A percentile compares a stretch with the other conserved stretches of the same genome.
phyloP scores from a whole-genome alignment of 2,888 invertebrate species.

The Leptogaster cylindrica region DNA sequence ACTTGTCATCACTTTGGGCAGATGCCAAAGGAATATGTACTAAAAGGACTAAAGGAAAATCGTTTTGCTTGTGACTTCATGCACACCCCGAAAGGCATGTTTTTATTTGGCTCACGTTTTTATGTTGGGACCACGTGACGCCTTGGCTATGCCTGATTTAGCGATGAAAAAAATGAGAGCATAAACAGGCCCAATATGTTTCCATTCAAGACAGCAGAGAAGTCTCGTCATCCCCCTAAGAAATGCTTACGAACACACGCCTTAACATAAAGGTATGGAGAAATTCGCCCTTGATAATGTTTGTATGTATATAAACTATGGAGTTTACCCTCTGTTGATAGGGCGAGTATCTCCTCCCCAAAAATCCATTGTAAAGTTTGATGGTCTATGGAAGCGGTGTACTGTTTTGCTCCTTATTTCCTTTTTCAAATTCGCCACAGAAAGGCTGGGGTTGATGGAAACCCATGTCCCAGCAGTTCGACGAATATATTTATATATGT shows the following conservation, averaged over 20 bases:
- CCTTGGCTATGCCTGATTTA: slow-evolving; percentile 51
- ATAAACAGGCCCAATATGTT: slow-evolving; percentile 48
- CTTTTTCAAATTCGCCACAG: slow-evolving; percentile 41
- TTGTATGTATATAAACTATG: slow-evolving; percentile 8
- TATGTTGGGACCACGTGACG: slow-evolving; percentile 63
- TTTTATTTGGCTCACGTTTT: slow-evolving; percentile 60
- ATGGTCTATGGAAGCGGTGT: slow-evolving; percentile 43
- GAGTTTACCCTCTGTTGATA: not conserved
- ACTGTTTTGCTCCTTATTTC: slow-evolving; percentile 42
- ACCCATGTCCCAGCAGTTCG: slow-evolving; percentile 4
- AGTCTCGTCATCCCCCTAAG: slow-evolving; percentile 1
- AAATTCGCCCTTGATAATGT: slow-evolving; percentile 6
- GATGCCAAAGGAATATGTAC: not conserved
- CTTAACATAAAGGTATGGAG: slow-evolving; percentile 2
- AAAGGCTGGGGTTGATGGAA: slow-evolving; percentile 25
- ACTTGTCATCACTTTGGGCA: not conserved
- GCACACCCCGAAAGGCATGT: slow-evolving; percentile 24
- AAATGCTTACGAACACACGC: not conserved
- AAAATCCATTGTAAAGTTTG: slow-evolving; percentile 32
- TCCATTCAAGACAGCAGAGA: slow-evolving; percentile 44
- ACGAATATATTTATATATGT: not conserved
- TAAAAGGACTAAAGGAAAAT: not conserved
- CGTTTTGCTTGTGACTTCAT: slow-evolving; percentile 16
- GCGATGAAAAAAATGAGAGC: slow-evolving; percentile 48
- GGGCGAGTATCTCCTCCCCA: slow-evolving; percentile 10